Base-by-base conservation (phyloP, 2,113 vertebrate species). In the Lota lota region DNA sequence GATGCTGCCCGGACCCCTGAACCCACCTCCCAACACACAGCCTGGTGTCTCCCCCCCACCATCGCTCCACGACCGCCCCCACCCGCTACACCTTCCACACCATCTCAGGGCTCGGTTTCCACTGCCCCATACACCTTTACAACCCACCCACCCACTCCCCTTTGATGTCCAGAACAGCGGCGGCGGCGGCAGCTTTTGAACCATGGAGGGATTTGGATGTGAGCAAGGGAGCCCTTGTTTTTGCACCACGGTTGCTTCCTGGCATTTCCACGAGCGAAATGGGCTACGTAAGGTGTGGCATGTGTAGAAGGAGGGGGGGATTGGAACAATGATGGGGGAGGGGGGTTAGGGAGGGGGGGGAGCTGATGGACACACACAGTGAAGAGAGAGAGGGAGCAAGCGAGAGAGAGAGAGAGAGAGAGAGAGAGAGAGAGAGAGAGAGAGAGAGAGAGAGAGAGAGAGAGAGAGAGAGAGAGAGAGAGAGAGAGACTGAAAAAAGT, bases 251-350 rank as follows among this genome's bases (percentile, higher is more conserved):
- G 40, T 47, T 47, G 40, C 40, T 47, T 47, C 40, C 40, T 47
- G 40, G 8, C 40, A 8, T 47, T 11, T 47, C 40, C 40, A 47
- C 40, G 10, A 14, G 40, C 7, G 40, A 47, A 2, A 8, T 1
- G 40, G 40, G 40, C 8, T 47, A 0, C 11, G 40, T 47, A 2
- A 47, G 40, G 40, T 47, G 40, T 47, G 40, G 40, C 12, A 14
- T 47, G 40, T 47, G 40, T 47, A 7, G 3, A 7, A 33, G 28
- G 28, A 33, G n/a, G 89, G 87, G 87, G 92, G 87, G 85, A 87
- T 90, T 90, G 85, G 92, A 93, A 95, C 95, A 94, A 90, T 86
- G 89, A 92, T 86, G 85, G 28, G 28, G 88, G 82, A 90, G 88
- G 91, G 90, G 91, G 89, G 77, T 73, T 87, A 74, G 92, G 83